phyloP scores from a whole-genome alignment of 2,797 vertebrate species.

The Vireo griseus region DNA sequence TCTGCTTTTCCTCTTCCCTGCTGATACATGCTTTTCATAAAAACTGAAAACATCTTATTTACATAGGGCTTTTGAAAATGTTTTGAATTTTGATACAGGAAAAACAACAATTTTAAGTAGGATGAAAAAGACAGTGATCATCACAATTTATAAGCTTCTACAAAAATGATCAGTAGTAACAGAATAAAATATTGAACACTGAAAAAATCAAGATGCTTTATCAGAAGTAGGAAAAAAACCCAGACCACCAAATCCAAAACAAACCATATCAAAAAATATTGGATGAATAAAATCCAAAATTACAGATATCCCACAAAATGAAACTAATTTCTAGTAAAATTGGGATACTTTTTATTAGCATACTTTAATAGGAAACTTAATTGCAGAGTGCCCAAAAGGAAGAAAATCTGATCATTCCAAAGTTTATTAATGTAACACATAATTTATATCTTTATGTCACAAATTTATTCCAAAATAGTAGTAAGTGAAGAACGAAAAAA shows the following conservation, averaged over 20 bases:
- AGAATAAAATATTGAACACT: background rate
- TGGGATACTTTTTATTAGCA: background rate
- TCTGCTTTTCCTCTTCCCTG: background rate
- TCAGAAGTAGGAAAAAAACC: rapidly evolving
- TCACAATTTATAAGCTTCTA: background rate
- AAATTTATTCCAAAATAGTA: background rate
- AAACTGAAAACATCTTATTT: background rate
- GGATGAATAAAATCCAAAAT: background rate
- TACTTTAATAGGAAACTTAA: background rate
- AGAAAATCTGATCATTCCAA: background rate
- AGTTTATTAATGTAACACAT: background rate
- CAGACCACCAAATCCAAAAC: background rate
- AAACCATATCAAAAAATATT: background rate
- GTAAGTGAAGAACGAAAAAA: background rate
- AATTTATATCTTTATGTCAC: background rate
- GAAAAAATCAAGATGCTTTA: background rate
- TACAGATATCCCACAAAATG: background rate
- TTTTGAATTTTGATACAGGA: background rate
- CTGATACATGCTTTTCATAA: background rate
- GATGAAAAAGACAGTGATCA: background rate
- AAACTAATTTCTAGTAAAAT: background rate
- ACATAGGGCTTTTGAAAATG: background rate
- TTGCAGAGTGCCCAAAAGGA: background rate
- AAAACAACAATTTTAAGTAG: background rate
- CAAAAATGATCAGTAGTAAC: background rate